Conservation (phyloP, 2,888 invertebrate species). For the Rhingia rostrata region DNA sequence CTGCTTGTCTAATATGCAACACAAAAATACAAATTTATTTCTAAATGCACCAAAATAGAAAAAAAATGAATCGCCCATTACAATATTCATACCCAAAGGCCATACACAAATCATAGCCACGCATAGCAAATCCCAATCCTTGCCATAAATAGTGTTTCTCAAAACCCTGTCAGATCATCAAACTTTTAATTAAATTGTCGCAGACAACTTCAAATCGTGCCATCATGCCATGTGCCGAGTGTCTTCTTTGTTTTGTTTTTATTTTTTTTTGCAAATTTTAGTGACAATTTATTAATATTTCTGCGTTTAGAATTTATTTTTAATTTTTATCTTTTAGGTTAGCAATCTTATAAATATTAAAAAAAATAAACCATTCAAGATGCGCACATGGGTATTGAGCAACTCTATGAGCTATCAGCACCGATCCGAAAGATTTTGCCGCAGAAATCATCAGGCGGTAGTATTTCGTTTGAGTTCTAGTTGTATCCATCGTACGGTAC, state of each 20-base stretch:
- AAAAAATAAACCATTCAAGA: conserved; percentile 35
- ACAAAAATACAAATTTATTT: too few species aligned
- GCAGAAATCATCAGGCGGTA: conserved; percentile 44
- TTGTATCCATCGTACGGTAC: conserved; percentile 40
- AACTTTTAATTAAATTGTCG: conserved; percentile 47
- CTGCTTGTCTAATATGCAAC: too few species aligned
- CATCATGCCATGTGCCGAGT: conserved; percentile 32
- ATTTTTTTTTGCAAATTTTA: conserved; percentile 21
- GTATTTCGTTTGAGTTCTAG: conserved; percentile 50
- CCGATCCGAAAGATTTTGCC: conserved; percentile 28
- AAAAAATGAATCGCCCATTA: too few species aligned
- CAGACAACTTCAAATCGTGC: conserved; percentile 21
- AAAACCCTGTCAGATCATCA: conserved; percentile 23
- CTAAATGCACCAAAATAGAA: too few species aligned
- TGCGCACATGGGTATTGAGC: conserved; percentile 48
- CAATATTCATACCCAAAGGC: too few species aligned
- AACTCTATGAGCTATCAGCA: conserved; percentile 15
- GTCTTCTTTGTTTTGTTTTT: conserved; percentile 12
- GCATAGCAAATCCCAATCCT: conserved; percentile 7
- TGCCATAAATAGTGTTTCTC: conserved; percentile 4
- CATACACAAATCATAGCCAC: background rate
- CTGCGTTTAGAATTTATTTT: conserved; percentile 8
- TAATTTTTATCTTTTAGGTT: conserved; percentile 44
- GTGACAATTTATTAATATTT: conserved; percentile 59
- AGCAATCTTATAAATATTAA: conserved; percentile 25